These are phyloP conservation scores for Enteromius mattozi DNA, from an alignment of 2,797 vertebrate genomes.

Conservation along the genomic window DNA sequence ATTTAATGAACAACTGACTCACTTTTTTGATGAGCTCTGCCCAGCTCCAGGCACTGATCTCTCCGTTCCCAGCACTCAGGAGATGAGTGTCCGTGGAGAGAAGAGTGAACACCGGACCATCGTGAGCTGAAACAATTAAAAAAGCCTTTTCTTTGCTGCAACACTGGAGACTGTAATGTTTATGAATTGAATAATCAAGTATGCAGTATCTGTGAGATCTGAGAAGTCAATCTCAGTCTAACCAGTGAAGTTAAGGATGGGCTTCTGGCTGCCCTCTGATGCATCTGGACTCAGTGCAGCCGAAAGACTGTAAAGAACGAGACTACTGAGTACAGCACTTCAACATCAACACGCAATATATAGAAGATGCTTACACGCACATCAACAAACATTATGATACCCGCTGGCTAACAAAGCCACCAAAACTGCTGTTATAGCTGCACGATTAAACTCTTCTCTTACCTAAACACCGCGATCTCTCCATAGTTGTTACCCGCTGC, in stretches of 20 bases:
- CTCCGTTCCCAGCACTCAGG: conserved; percentile 82
- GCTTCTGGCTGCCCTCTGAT: conserved; percentile 81
- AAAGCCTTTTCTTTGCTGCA: background rate
- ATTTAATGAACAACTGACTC: background rate
- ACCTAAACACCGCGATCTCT: conserved; percentile 90
- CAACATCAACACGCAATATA: background rate
- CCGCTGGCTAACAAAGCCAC: background rate
- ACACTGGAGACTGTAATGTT: background rate
- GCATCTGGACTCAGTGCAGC: conserved; percentile 88
- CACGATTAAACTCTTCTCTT: background rate
- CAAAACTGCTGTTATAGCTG: background rate
- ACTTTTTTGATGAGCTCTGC: conserved; percentile 88
- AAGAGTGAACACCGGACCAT: conserved; percentile 85
- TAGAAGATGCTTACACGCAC: background rate
- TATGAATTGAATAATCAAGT: background rate
- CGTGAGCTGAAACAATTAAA: conserved; percentile 77
- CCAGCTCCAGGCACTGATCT: conserved; percentile 90
- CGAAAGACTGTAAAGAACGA: conserved; percentile 75
- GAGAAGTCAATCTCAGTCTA: conserved; percentile 40
- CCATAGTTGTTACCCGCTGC: conserved; percentile 90
- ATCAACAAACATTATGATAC: background rate
- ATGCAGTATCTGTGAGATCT: background rate
- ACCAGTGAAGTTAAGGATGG: conserved; percentile 84
- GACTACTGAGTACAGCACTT: background rate
- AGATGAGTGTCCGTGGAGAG: conserved; percentile 81